Percentiles rank a stretch among this genome's conserved stretches.
Conservation (phyloP, 2,113 vertebrate genomes). For the Ursus arctos region DNA sequence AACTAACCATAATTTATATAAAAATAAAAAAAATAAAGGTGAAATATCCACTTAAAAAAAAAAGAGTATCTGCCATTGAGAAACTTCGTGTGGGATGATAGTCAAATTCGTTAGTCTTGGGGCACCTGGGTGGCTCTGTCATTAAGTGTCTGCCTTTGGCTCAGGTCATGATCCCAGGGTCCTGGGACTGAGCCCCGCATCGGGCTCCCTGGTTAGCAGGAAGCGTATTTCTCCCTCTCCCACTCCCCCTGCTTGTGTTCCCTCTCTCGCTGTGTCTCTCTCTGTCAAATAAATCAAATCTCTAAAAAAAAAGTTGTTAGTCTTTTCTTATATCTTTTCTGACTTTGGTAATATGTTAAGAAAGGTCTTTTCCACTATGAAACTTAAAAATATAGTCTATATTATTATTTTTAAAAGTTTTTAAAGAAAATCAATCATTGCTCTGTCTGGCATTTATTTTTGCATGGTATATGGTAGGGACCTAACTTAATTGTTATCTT, state of each 20-base stretch:
- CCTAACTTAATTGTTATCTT: background rate
- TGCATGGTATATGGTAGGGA: background rate
- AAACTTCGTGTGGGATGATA: background rate
- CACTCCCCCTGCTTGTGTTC: too few species aligned
- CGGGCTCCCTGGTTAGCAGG: too few species aligned
- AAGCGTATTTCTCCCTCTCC: too few species aligned
- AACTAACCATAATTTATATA: background rate
- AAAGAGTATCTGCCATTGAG: background rate
- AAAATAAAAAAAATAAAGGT: background rate
- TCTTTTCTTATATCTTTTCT: conserved; percentile 21
- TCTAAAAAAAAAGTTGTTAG: background rate
- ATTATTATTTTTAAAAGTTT: background rate
- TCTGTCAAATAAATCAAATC: too few species aligned
- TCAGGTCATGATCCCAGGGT: too few species aligned
- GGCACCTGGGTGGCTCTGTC: too few species aligned
- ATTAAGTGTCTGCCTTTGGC: too few species aligned
- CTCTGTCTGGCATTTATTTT: background rate
- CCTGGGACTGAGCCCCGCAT: too few species aligned
- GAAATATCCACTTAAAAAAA: background rate
- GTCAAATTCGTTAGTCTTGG: background rate
- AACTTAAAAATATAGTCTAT: background rate
- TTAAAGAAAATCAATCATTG: background rate
- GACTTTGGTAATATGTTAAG: background rate
- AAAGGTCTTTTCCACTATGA: background rate
- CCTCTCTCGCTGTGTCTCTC: too few species aligned